A percentile compares a stretch with the other conserved stretches of the same genome.
Evolutionary conservation across 2,113 vertebrate genomes (phyloP).

Genomic region (Jacana jacana): DNA sequence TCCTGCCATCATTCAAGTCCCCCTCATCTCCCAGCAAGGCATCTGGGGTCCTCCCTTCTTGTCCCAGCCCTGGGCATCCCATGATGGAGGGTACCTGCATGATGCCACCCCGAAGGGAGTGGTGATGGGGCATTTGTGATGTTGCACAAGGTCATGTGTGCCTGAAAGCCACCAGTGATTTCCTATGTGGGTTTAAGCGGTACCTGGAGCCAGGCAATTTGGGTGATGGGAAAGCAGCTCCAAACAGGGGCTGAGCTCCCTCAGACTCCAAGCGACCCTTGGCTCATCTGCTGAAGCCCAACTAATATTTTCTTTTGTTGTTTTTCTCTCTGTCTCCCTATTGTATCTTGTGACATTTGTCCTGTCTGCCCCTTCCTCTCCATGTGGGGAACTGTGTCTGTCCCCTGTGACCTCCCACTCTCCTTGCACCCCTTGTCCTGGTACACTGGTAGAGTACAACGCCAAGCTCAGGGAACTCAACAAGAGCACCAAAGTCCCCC

Average conservation of each 20-base stretch:
- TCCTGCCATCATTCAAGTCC: background rate
- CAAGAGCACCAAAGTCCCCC: conserved; percentile 68
- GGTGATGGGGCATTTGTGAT: background rate
- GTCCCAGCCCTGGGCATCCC: background rate
- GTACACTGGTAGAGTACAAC: conserved; percentile 86
- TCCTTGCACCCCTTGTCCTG: conserved; percentile 66
- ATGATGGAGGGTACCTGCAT: background rate
- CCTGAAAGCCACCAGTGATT: background rate
- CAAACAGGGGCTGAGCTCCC: background rate
- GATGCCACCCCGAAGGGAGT: background rate
- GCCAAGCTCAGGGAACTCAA: conserved; percentile 84
- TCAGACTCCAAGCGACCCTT: background rate
- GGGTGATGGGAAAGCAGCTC: background rate
- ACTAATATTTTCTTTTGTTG: conserved; percentile 57
- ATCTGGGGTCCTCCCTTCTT: background rate
- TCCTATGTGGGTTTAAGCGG: background rate
- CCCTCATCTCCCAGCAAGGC: background rate
- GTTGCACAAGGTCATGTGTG: background rate
- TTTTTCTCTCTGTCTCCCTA: conserved; percentile 22
- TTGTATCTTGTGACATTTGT: conserved; percentile 62
- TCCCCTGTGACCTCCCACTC: conserved; percentile 45
- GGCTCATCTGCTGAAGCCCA: background rate
- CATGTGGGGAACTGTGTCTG: conserved; percentile 47
- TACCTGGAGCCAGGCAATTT: background rate
- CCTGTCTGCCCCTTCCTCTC: conserved; percentile 27